A percentile compares a stretch with the other conserved stretches of the same genome.
Conservation (phyloP, 1,140 invertebrate species). For the Caerostris darwini region DNA sequence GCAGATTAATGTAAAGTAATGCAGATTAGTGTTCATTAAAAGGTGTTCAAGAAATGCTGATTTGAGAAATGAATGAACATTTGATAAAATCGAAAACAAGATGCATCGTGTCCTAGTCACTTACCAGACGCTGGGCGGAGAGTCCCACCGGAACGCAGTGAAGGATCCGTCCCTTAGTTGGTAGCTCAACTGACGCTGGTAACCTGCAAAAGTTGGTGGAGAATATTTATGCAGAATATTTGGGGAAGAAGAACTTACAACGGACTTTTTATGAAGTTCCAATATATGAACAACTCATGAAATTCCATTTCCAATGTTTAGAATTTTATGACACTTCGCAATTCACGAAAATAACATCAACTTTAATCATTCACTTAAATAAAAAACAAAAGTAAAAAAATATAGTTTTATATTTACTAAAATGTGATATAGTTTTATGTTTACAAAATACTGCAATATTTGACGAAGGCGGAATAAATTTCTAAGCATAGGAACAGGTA, state of each 20-base stretch:
- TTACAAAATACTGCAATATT: too few relatives aligned
- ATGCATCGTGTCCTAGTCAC: background rate
- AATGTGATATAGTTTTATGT: too few relatives aligned
- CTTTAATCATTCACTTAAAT: background rate
- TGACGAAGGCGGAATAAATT: too few relatives aligned
- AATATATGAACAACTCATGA: too few relatives aligned
- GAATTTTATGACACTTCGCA: too few relatives aligned
- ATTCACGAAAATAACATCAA: background rate
- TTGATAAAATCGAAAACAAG: background rate
- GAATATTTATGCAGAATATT: background rate
- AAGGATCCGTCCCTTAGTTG: conserved; percentile 95
- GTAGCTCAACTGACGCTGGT: conserved; percentile 94
- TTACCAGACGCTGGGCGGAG: conserved; percentile 75
- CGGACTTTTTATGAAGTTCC: too few relatives aligned
- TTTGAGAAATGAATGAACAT: background rate
- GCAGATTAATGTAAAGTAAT: too few relatives aligned
- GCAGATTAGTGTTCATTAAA: too few relatives aligned
- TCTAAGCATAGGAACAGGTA: too few relatives aligned
- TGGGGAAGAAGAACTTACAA: background rate
- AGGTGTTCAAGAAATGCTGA: too few relatives aligned
- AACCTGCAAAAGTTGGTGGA: conserved; percentile 80
- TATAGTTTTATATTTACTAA: too few relatives aligned
- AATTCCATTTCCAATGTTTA: too few relatives aligned
- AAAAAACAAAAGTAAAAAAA: background rate
- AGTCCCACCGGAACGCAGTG: conserved; percentile 89